Evolutionary conservation across 2,888 invertebrate species (phyloP).

Genomic region (Zaprionus bogoriensis): DNA sequence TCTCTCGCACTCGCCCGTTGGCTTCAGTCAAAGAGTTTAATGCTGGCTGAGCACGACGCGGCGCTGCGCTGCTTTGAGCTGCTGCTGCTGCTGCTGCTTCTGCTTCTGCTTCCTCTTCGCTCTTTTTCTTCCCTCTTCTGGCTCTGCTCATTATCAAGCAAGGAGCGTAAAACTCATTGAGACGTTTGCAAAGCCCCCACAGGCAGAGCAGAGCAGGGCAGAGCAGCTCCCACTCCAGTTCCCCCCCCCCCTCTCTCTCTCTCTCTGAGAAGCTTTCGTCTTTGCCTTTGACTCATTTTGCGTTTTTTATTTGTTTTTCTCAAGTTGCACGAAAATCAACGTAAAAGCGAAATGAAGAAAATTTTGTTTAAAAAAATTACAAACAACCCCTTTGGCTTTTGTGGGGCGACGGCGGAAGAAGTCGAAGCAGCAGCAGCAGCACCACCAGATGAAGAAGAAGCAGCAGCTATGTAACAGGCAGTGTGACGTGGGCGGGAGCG

Average conservation of each 20-base stretch:
- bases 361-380: conserved; percentile 72
- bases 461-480: background rate
- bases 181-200: conserved; percentile 59
- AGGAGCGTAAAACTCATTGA: conserved; percentile 77
- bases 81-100: conserved; percentile 9
- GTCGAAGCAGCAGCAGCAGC: background rate
- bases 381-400: conserved; percentile 78
- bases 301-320: conserved; percentile 68
- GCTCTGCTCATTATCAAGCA: conserved; percentile 74
- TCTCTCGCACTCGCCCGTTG: conserved; percentile 31
- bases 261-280: conserved; percentile 19
- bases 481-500: background rate
- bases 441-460: conserved; percentile 8
- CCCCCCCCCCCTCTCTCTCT: background rate
- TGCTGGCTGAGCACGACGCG: conserved; percentile 57
- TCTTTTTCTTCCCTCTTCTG: conserved; percentile 4
- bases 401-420: conserved; percentile 16
- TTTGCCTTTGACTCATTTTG: conserved; percentile 68
- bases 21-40: conserved; percentile 70
- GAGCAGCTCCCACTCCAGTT: background rate
- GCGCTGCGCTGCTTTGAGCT: background rate
- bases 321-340: conserved; percentile 68
- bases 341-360: conserved; percentile 73
- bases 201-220: too few species aligned
- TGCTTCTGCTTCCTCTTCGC: conserved; percentile 19